Base-by-base conservation (phyloP, 2,888 invertebrate species). In the Lymantria monacha region DNA sequence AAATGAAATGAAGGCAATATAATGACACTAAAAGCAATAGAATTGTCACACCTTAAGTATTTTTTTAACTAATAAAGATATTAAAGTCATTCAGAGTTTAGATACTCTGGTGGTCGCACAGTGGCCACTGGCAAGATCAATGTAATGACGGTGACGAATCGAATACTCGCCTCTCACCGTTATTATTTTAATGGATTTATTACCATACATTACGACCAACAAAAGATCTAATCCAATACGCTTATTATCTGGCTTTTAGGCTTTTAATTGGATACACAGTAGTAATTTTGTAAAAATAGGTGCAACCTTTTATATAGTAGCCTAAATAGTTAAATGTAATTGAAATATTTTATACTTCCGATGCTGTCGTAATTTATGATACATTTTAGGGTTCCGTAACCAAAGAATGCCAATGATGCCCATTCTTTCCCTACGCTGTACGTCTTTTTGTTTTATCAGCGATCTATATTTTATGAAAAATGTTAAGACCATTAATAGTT, bases 61-160 rank as follows among this genome's bases (percentile, higher is more conserved):
- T 11, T 9, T 36, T 33, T 33, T 33, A 8, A 33, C 38, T 12
- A 38, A 38, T 38, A 38, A 38, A 38, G 12, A 15, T 15, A 22
- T 41, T 5, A 41, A 41, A 10, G 9, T 7, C 42, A 33, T n/a
- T 40, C 31, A 13, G 15, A 48, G 51, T 42, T 13, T 43, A 50
- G 46, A 62, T 76, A 66, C 76, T 75, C 72, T 66, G 82, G 81
- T 83, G 81, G 82, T 82, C 82, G 63, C 51, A 61, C 55, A 68
- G 70, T 70, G 69, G 70, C 71, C 63, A 69, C 69, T 66, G 61
- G 60, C 63, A 61, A 73, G 75, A 75, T 75, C 76, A 62, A 63
- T 74, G 70, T 85, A 83, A 87, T 82, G 76, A 76, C 85, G 76
- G 78, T 83, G 83, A 87, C 86, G 85, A 87, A 87, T 87, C 74